Evolutionary conservation across 2,797 vertebrate species (phyloP).

Genomic region (Gymnocypris eckloni): DNA sequence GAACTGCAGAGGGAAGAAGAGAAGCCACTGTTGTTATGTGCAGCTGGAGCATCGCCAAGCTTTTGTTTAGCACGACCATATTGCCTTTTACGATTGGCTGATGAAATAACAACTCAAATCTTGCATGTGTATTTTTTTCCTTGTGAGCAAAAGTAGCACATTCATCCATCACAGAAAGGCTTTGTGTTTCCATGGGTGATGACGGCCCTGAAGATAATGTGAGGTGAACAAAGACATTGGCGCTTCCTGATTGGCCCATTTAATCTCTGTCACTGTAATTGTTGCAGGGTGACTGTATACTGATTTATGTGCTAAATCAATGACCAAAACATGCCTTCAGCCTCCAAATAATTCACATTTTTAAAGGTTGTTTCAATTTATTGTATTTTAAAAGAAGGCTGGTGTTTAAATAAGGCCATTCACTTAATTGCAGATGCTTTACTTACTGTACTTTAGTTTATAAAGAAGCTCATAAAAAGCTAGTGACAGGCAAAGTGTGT

Average conservation of each 20-base stretch:
- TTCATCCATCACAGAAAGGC: conserved; percentile 62
- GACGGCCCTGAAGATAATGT: conserved; percentile 63
- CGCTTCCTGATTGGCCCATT: conserved; percentile 64
- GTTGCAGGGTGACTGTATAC: conserved; percentile 56
- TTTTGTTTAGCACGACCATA: conserved; percentile 58
- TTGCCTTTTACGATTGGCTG: conserved; percentile 51
- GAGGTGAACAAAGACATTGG: conserved; percentile 63
- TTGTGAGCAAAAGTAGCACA: conserved; percentile 49
- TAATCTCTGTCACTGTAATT: conserved; percentile 63
- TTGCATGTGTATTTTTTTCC: conserved; percentile 44
- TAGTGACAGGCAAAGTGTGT: background rate
- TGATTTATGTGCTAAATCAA: conserved; percentile 67
- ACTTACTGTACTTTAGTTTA: background rate
- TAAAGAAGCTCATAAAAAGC: conserved; percentile 22
- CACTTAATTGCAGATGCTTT: background rate
- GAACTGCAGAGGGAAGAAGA: conserved; percentile 38
- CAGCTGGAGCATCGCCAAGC: conserved; percentile 47
- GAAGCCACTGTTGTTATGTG: conserved; percentile 38
- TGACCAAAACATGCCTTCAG: conserved; percentile 49
- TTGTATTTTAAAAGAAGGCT: background rate
- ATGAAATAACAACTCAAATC: conserved; percentile 59
- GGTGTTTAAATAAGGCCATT: background rate
- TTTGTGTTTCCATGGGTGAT: conserved; percentile 58
- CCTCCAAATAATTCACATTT: background rate
- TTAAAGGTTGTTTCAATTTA: background rate